phyloP scores from a whole-genome alignment of 2,113 vertebrate species.

The Setophaga coronata region DNA sequence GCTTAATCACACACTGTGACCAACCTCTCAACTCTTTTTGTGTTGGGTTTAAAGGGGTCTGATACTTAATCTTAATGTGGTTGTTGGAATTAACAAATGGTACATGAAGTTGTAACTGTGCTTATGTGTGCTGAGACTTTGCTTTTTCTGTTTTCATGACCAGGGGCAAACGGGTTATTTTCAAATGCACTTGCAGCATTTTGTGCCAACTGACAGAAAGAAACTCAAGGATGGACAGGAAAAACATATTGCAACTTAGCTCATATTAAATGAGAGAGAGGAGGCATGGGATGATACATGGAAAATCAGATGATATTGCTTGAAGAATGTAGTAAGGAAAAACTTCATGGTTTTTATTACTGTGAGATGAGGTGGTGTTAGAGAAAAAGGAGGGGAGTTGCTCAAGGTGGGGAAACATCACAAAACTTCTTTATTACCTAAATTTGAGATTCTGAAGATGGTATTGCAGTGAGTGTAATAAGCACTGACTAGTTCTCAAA shows the following conservation, averaged over 20 bases:
- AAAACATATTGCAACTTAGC: background rate
- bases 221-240: background rate
- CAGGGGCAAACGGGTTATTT: background rate
- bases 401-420: background rate
- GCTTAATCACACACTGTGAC: background rate
- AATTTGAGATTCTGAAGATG: background rate
- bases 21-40: background rate
- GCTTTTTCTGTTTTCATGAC: background rate
- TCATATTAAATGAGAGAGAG: background rate
- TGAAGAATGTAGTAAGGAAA: background rate
- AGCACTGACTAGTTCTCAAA: background rate
- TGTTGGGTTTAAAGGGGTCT: background rate
- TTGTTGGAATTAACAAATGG: background rate
- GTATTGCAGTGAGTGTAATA: background rate
- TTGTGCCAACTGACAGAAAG: background rate
- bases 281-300: background rate
- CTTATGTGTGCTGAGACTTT: background rate
- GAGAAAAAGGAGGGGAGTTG: background rate
- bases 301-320: background rate
- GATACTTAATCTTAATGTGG: background rate
- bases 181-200: background rate
- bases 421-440: background rate
- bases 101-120: background rate
- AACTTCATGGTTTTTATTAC: background rate
- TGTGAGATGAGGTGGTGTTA: background rate